Evolutionary conservation across 2,888 invertebrate genomes (phyloP).

Genomic region (Dexiosoma caninum): DNA sequence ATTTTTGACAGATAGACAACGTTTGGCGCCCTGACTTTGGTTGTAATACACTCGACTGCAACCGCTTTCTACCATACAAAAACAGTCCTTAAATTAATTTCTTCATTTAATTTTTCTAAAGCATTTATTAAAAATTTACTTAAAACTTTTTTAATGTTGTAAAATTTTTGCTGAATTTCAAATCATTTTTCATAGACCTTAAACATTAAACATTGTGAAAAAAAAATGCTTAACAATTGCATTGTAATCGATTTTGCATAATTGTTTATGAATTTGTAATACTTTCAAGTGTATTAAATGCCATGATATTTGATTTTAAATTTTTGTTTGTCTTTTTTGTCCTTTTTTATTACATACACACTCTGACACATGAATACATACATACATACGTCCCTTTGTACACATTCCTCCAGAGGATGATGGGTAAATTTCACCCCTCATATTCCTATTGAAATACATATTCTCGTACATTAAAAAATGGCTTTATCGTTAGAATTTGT

Average conservation of each 20-base stretch:
- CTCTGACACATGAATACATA: background rate
- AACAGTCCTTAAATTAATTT: background rate
- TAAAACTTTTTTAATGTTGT: background rate
- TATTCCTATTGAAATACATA: background rate
- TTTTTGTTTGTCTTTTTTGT: background rate
- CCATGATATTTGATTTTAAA: constrained; percentile 55
- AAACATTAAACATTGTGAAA: constrained; percentile 8
- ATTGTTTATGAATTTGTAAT: constrained; percentile 68
- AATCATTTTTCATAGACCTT: constrained; percentile 20
- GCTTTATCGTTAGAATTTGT: constrained; percentile 15
- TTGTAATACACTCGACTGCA: too few species aligned
- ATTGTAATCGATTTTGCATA: constrained; percentile 76
- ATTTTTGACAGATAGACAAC: too few species aligned
- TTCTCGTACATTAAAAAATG: constrained; percentile 28
- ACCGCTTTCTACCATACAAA: background rate
- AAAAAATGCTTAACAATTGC: constrained; percentile 71
- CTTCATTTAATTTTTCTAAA: too few species aligned
- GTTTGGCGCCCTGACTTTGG: too few species aligned
- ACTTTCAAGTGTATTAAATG: constrained; percentile 59
- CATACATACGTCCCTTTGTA: background rate
- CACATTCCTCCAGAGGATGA: constrained; percentile 15
- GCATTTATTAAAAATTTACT: background rate
- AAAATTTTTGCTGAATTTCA: constrained; percentile 47
- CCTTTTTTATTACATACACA: constrained; percentile 13
- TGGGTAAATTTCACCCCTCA: background rate